phyloP scores from a whole-genome alignment of 2,888 invertebrate genomes.

The Cheilosia variabilis region DNA sequence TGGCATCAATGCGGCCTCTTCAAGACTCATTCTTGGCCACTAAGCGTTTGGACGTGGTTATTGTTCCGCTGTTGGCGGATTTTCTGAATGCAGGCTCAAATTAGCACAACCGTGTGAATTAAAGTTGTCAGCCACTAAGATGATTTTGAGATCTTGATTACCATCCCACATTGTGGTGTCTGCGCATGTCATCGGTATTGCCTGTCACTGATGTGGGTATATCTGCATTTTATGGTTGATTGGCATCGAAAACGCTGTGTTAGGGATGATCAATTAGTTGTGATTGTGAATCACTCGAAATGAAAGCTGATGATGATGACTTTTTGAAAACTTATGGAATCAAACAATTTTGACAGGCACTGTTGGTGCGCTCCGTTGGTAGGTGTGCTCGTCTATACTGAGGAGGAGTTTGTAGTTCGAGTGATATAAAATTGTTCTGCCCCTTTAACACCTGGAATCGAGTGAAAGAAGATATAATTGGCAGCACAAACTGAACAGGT shows the following conservation, averaged over 20 bases:
- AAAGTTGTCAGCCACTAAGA: constrained; percentile 67
- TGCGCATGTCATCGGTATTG: constrained; percentile 34
- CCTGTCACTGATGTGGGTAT: constrained; percentile 13
- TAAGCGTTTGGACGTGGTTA: constrained; percentile 32
- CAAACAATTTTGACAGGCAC: too few relatives aligned
- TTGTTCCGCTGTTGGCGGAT: constrained; percentile 49
- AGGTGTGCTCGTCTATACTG: too few relatives aligned
- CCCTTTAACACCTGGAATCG: too few relatives aligned
- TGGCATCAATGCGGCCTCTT: not conserved
- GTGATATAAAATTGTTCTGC: too few relatives aligned
- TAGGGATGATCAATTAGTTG: constrained; percentile 4
- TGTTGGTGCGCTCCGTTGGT: too few relatives aligned
- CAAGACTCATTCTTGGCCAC: constrained; percentile 28
- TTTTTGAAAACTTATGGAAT: not conserved
- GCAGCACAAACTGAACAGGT: too few relatives aligned
- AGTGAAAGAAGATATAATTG: too few relatives aligned
- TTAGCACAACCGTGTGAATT: constrained; percentile 76
- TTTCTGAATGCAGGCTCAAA: constrained; percentile 61
- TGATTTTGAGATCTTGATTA: constrained; percentile 72
- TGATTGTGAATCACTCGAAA: constrained; percentile 3
- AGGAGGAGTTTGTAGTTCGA: too few relatives aligned
- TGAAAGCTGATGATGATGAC: not conserved
- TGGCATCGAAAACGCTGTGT: not conserved
- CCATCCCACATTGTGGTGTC: constrained; percentile 32
- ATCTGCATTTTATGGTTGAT: constrained; percentile 3